Conservation (phyloP, 2,113 vertebrate species). For the Amia ocellicauda region DNA sequence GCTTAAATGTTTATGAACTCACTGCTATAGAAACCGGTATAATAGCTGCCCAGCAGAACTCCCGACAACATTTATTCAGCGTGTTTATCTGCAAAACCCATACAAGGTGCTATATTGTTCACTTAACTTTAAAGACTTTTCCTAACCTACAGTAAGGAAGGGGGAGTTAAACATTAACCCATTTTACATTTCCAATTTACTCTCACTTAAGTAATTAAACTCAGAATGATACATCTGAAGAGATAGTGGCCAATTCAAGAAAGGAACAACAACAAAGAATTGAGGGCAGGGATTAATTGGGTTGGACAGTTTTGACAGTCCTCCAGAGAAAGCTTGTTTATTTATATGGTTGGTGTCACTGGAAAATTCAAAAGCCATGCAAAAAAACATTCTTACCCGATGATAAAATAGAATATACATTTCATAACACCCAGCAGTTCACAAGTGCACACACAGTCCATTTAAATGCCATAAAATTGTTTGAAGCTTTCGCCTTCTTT, state of each 20-base stretch:
- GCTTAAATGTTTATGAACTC: conserved; percentile 50
- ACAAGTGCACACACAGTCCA: too few species aligned
- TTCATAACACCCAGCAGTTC: too few species aligned
- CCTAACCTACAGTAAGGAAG: conserved; percentile 42
- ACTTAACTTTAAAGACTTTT: conserved; percentile 16
- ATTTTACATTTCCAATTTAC: conserved; percentile 21
- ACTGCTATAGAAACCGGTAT: conserved; percentile 42
- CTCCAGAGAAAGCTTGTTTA: too few species aligned
- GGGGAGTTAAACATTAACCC: conserved; percentile 27
- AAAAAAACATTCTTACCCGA: too few species aligned
- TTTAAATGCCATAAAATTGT: conserved; percentile 35
- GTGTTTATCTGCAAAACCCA: conserved; percentile 39
- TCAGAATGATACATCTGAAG: conserved; percentile 28
- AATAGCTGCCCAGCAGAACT: conserved; percentile 52
- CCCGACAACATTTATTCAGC: conserved; percentile 59
- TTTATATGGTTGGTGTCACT: too few species aligned
- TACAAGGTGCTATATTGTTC: conserved; percentile 61
- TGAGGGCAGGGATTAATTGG: too few species aligned
- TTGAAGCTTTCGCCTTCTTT: conserved; percentile 45
- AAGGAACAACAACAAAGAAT: too few species aligned
- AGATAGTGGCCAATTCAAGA: conserved; percentile 32
- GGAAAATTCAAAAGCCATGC: too few species aligned
- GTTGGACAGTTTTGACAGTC: too few species aligned
- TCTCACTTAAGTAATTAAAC: conserved; percentile 20
- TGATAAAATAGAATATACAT: too few species aligned